Evolutionary conservation across 2,888 invertebrate genomes (phyloP), one percentile per base, ranked within the genome.

Genomic region (Agapostemon virescens): DNA sequence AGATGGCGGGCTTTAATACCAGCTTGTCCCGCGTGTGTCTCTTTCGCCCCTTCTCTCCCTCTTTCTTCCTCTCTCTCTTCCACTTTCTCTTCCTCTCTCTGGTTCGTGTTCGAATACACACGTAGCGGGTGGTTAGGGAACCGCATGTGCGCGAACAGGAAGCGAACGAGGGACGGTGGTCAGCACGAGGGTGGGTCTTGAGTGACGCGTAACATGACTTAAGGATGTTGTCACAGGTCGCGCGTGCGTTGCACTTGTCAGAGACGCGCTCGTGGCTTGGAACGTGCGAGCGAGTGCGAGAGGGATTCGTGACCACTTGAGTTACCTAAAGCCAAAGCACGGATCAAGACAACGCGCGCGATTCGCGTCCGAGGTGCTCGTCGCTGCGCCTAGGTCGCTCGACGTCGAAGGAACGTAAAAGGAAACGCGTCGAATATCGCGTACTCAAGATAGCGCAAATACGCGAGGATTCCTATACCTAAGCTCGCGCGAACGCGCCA

Each of bases 171-270:
- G 79, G 84, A 74, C 81, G 74, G 69, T 78, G 84, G 84, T 82
- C 85, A 82, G 80, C 58, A 58, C 72, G 68, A 80, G 84, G 85
- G 84, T 84, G 82, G 69, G 73, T 77, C 82, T 79, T 84, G 85
- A 85, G 82, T 84, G 85, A 86, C 85, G 81, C 80, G 69, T 72
- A 82, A 85, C 86, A 85, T 69, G 82, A 84, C 84, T 84, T 82
- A 82, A 86, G 86, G 85, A 84, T 81, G 82, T 84, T 77, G 81
- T 77, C 79, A 79, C 74, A 70, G 52, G 72, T 67, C 71, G 72
- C 70, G 74, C 68, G 79, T 61, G 68, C 64, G 55, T 33, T 36
- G 69, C 63, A 69, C 69, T 36, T 36, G 55, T 76, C 63, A n/a
- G 38, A 33, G 55, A 45, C 36, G 38, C 58, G 69, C 68, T 63